Base-by-base conservation (phyloP, 2,113 vertebrate genomes). In the Plotosus lineatus region DNA sequence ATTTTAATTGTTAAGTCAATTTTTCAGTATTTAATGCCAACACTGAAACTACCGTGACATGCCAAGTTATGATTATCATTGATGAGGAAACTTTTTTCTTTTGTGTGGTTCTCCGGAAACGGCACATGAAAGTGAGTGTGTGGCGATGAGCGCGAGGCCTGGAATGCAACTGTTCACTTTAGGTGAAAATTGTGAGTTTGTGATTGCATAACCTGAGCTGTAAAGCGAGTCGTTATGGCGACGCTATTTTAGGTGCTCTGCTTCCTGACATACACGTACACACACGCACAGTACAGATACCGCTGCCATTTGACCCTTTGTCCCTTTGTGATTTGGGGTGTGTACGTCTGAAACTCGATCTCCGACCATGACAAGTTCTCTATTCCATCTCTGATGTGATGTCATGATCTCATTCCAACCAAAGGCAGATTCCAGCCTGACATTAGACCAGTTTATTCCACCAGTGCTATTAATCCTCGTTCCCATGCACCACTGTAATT, bases 371-470 rank as follows among this genome's bases (percentile, higher is more conserved):
- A 72, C 77, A 85, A 28, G 19, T 17, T 74, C 61, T 82, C 56
- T 82, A 65, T 85, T 82, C 58, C 61, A 82, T 53, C 31, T 79
- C 50, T 75, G 83, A 60, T 46, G 26, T 78, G 40, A 75, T 75
- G 63, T 73, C 74, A 78, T 85, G 84, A 85, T 78, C 74, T 85
- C 81, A 85, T 83, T 75, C 36, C n/a, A 44, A 71, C 78, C 55
- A 71, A 60, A 33, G 79, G 66, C 26, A 77, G 74, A 78, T 80
- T 84, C 60, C 75, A 81, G 60, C 15, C 28, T 26, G 23, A 40
- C 61, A 80, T 60, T 26, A 15, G 36, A 78, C 53, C 61, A 46
- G 26, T 75, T 48, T 2, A 6, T 53, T 65, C 36, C 60, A 83
- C 40, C 75, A 51, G 31, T 26, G 31, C 55, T 15, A 8, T 28